Evolutionary conservation across 2,888 invertebrate species (phyloP).

Genomic region (Amiota minor): DNA sequence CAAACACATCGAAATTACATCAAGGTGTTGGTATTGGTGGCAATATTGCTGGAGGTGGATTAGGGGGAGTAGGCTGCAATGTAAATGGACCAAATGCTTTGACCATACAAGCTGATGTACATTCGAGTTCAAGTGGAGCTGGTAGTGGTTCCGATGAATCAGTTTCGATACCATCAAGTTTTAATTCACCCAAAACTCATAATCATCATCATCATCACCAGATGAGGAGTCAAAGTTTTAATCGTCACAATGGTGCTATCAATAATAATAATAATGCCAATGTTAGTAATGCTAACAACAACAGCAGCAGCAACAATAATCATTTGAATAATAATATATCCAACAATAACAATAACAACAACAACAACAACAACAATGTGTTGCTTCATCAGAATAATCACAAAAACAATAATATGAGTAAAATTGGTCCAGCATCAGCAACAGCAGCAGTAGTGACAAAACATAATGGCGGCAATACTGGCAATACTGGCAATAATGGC

Average conservation of each 20-base stretch:
- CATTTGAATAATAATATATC: conserved; percentile 37
- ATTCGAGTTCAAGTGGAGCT: conserved; percentile 81
- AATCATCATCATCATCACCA: conserved; percentile 61
- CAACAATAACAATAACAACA: conserved; percentile 48
- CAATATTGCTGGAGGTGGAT: background rate
- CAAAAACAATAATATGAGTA: conserved; percentile 19
- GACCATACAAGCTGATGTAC: conserved; percentile 89
- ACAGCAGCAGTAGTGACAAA: conserved; percentile 35
- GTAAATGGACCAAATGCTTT: conserved; percentile 70
- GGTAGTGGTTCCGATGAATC: conserved; percentile 79
- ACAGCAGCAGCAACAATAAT: conserved; percentile 40
- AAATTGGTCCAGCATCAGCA: conserved; percentile 42
- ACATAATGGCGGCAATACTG: conserved; percentile 44
- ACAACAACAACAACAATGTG: conserved; percentile 39
- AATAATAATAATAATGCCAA: conserved; percentile 45
- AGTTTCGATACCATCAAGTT: conserved; percentile 76
- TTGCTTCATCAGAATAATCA: conserved; percentile 24
- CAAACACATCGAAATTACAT: background rate
- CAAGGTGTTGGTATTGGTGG: background rate
- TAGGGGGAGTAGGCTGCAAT: conserved; percentile 37
- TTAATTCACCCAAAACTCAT: conserved; percentile 69
- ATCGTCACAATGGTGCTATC: conserved; percentile 46
- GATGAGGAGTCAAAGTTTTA: conserved; percentile 52
- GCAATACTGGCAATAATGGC: conserved; percentile 45
- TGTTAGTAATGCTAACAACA: conserved; percentile 44